phyloP scores from a whole-genome alignment of 2,888 invertebrate species.

The Nomada fucata region DNA sequence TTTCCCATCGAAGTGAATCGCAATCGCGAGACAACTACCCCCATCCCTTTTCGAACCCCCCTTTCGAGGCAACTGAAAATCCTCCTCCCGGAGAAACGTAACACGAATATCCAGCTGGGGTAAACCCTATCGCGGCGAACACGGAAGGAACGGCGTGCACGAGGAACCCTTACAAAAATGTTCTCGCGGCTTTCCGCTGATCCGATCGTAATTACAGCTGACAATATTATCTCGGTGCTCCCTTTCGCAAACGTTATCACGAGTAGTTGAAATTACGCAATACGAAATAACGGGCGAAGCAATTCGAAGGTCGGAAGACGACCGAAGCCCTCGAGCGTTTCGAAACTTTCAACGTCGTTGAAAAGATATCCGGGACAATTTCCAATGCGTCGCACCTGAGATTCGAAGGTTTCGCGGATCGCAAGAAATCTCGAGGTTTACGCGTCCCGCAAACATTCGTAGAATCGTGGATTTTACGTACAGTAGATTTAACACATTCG shows the following conservation, averaged over 20 bases:
- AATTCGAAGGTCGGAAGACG: too few species aligned
- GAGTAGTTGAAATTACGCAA: neutral
- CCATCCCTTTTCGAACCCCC: neutral
- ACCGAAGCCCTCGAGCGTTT: neutral
- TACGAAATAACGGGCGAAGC: too few species aligned
- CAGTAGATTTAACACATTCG: too few species aligned
- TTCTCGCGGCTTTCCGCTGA: conserved; percentile 28
- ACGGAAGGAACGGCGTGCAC: neutral
- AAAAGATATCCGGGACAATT: neutral
- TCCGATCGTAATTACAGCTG: conserved; percentile 32
- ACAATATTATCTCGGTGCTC: neutral
- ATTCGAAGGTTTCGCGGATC: too few species aligned
- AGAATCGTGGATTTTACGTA: too few species aligned
- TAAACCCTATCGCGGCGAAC: neutral
- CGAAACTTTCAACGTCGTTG: neutral
- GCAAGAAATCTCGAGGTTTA: too few species aligned
- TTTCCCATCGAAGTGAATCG: neutral
- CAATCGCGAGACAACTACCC: neutral
- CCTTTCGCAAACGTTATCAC: neutral
- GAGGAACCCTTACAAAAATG: conserved; percentile 35
- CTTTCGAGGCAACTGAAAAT: neutral
- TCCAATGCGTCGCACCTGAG: too few species aligned
- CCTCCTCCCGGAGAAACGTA: neutral
- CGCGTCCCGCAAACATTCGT: too few species aligned
- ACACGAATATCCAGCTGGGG: conserved; percentile 5